A percentile compares a stretch with the other conserved stretches of the same genome.
Conservation (phyloP, 2,113 vertebrate species). For the Lanius collurio region DNA sequence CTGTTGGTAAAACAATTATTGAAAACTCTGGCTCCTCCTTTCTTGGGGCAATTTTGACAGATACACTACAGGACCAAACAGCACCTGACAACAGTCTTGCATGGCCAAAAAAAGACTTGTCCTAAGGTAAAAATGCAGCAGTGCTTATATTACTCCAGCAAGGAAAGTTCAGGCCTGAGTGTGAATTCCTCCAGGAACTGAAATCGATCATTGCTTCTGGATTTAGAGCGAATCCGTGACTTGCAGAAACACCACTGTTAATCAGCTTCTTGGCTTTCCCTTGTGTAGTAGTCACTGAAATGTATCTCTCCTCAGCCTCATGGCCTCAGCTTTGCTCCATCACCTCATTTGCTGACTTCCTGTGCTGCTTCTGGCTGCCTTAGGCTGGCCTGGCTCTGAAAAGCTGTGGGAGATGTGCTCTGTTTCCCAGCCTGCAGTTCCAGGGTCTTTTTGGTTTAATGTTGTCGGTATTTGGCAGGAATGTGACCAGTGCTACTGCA, state of each 20-base stretch:
- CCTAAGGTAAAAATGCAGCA: background rate
- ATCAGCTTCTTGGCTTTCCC: background rate
- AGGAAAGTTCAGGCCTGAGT: background rate
- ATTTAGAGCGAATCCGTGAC: background rate
- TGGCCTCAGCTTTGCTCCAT: background rate
- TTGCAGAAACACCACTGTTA: background rate
- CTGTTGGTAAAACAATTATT: background rate
- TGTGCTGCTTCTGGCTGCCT: background rate
- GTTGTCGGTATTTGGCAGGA: background rate
- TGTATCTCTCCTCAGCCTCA: background rate
- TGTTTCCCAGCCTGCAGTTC: background rate
- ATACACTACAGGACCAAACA: background rate
- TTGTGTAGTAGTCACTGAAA: background rate
- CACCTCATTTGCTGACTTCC: accelerated
- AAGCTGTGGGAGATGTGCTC: background rate
- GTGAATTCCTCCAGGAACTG: background rate
- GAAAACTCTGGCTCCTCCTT: background rate
- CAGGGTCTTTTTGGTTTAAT: background rate
- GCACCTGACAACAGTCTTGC: background rate
- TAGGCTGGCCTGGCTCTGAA: background rate
- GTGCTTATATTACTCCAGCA: background rate
- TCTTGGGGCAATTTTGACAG: background rate
- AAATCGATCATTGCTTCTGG: background rate
- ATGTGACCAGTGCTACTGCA: background rate
- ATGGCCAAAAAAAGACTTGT: background rate